Evolutionary conservation across 2,797 vertebrate species (phyloP), one percentile per base, ranked within the genome.

Genomic region (Dermochelys coriacea): DNA sequence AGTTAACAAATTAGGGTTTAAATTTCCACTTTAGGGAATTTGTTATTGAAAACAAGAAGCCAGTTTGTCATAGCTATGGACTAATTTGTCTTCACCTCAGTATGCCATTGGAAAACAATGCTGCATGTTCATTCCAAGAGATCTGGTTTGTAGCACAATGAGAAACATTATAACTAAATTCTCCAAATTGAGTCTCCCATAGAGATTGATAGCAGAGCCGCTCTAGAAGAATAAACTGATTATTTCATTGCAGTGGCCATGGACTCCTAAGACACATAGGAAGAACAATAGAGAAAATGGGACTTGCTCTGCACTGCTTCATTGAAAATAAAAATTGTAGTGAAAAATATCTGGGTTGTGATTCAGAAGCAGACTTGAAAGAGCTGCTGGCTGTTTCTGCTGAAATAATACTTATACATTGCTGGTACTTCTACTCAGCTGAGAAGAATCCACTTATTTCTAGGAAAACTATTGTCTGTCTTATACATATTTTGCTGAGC

Each of bases 21-120:
- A 16, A 3, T 92, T 96, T 97, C 93, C 93, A 96, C 91, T 97
- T 97, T 96, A 85, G 81, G 91, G 86, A 94, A 80, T 92, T 90
- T 85, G 52, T 87, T 96, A 87, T 81, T 95, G 93, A 92, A 94
- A 97, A 95, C 75, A 91, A 95, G 93, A 91, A 93, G 51, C 54
- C 86, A 95, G 84, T 95, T 96, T 97, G 96, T 94, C 91, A 96
- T 82, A 97, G 90, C 93, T 45, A 75, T 91, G 90, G 89, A 64
- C 91, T 95, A 95, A 97, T 97, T 97, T 97, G 95, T 96, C 97
- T 96, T 97, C 96, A 93, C 95, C 85, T 97, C 57, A 0, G 5
- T 94, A 88, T 80, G 64, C 74, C 1, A 1, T 89, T 88, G 82
- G 91, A 85, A 93, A 96, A 95, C 49, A 95, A 94, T 94, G 80